These are phyloP conservation scores for Eupithecia pulchellata DNA, from an alignment of 2,888 invertebrate species.

Conservation along the genomic window DNA sequence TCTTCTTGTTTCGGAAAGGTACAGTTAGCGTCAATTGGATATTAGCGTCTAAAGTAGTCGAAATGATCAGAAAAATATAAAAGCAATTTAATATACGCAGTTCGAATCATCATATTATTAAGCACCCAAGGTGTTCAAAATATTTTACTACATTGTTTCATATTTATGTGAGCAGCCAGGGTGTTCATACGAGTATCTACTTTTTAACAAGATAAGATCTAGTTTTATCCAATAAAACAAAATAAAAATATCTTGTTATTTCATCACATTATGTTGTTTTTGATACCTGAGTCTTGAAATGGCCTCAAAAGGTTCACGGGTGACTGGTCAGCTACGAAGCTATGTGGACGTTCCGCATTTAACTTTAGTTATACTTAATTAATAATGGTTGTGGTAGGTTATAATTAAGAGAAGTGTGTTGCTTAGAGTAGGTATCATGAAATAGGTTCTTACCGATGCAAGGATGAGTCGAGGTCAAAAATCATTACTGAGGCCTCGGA, in stretches of 20 bases:
- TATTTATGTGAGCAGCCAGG: no score
- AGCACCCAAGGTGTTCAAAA: no score
- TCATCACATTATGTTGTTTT: background rate
- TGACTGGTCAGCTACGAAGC: constrained; percentile 20
- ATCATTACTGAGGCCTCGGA: background rate
- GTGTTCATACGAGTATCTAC: no score
- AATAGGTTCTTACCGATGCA: background rate
- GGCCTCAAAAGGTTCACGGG: constrained; percentile 26
- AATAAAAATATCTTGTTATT: background rate
- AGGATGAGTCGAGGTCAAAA: background rate
- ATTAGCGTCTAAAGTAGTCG: no score
- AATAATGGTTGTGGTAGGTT: background rate
- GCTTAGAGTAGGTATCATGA: background rate
- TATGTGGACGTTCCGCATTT: constrained; percentile 21
- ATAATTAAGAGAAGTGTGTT: background rate
- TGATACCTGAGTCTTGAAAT: constrained; percentile 7
- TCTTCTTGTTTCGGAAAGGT: background rate
- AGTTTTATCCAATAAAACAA: background rate
- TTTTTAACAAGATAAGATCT: no score
- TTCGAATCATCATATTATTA: no score
- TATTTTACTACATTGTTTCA: no score
- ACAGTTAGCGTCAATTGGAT: no score
- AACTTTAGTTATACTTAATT: background rate
- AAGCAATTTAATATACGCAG: no score
- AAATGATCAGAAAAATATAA: no score